These are phyloP conservation scores for Semaprochilodus insignis DNA, from an alignment of 2,797 vertebrate species.

Conservation along the genomic window DNA sequence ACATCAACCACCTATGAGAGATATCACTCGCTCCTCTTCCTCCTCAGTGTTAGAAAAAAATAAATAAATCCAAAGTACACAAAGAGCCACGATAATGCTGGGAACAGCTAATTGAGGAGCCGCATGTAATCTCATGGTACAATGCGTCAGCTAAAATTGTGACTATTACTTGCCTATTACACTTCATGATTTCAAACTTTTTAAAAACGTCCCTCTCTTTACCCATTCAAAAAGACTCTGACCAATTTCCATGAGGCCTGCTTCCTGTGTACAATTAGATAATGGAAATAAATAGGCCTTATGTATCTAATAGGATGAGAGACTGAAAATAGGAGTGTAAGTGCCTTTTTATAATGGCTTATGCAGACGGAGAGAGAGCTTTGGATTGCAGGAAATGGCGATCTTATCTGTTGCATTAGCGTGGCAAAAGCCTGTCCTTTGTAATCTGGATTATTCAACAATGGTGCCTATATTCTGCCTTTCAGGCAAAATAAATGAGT, in stretches of 20 bases:
- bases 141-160: slow-evolving; percentile 45
- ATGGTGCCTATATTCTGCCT: slow-evolving; percentile 54
- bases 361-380: slow-evolving; percentile 56
- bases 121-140: slow-evolving; percentile 38
- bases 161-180: slow-evolving; percentile 54
- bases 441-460: slow-evolving; percentile 64
- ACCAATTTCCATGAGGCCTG: slow-evolving; percentile 53
- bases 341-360: slow-evolving; percentile 65
- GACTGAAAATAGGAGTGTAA: slow-evolving; percentile 62
- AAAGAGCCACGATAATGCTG: slow-evolving; percentile 6
- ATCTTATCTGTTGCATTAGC: slow-evolving; percentile 63
- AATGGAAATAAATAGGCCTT: slow-evolving; percentile 66
- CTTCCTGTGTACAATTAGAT: slow-evolving; percentile 56
- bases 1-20: neutral
- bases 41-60: slow-evolving; percentile 7
- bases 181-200: slow-evolving; percentile 44
- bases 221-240: slow-evolving; percentile 48
- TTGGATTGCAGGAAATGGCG: slow-evolving; percentile 65
- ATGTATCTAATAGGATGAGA: slow-evolving; percentile 61
- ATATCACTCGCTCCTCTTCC: neutral
- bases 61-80: slow-evolving; percentile 8
- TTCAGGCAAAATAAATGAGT: slow-evolving; percentile 58
- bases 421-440: slow-evolving; percentile 49
- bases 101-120: slow-evolving; percentile 45
- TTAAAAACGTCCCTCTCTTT: slow-evolving; percentile 45